Evolutionary conservation across 2,888 invertebrate species (phyloP), one percentile per base, ranked within the genome.

Genomic region (Athrips mouffetella): DNA sequence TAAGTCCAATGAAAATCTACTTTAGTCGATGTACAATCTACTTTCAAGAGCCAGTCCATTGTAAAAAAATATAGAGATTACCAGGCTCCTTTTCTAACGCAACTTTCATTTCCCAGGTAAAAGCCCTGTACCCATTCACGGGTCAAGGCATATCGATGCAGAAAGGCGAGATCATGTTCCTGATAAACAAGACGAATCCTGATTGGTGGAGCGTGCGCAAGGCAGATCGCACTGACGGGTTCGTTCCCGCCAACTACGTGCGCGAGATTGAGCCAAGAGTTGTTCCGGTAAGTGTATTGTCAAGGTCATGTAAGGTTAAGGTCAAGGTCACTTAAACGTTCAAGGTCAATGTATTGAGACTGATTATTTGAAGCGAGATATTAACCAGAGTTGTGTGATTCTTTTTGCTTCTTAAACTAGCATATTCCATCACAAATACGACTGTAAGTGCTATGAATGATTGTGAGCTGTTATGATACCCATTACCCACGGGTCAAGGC

Each of bases 161-260:
- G 47, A 98, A 98, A 80, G 96, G 96, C 47, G 98, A 98, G 85
- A 90, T 93, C 1, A 96, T 99, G 95, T 94, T 97, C 68, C 89
- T 99, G 1, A 91, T 99, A 55, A 96, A 95, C 73, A 97, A 97
- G 85, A 98, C 97, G 5, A 99, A 98, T 83, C 93, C 94, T 0
- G 99, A 99, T 77, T 99, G 99, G 99, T 99, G 99, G 99, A 96
- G 96, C 65, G 96, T 98, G n/a, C 90, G 97, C 10, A 97, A 97
- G 76, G 92, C 93, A 0, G 96, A 96, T 70, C 95, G 98, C 0
- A 92, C 92, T 0, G 98, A 98, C 67, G 99, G 99, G 1, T 99
- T 98, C 80, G 98, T 99, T 2, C 99, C 99, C 0, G 98, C 98
- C 1, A 98, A 97, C 83, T 99, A 99, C 79, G 96, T 99, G 10